Evolutionary conservation across 2,888 invertebrate species (phyloP), one percentile per base, ranked within the genome.

Genomic region (Melipona beecheii): DNA sequence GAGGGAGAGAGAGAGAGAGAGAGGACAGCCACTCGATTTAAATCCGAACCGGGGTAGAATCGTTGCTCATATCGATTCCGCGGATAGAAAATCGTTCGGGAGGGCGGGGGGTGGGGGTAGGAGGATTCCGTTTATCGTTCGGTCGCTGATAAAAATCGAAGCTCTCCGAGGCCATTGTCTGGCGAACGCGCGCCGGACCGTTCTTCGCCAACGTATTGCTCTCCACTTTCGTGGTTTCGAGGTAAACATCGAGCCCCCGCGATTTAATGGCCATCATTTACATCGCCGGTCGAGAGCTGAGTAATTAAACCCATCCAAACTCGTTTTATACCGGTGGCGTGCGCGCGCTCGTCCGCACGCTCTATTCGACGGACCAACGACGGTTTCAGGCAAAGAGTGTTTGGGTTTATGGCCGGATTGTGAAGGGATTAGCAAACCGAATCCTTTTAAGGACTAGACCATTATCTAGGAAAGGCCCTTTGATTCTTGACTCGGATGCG

Each of bases 241-340:
- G 87, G 91, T 91, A 92, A 92, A 92, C 92, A 90, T 88, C 85
- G 88, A 86, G 87, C 89, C 82, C 43, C 88, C 86, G 85, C 86
- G 87, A 91, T 92, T 92, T 93, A 91, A 93, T 92, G 91, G 91
- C 89, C 88, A 87, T 90, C 91, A 92, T 92, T 92, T 91, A 92
- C 92, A 92, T 91, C 90, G 91, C 85, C 87, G 86, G 85, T 91
- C 88, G 90, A 93, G 93, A 92, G 93, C 93, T 93, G 90, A 92
- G 93, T 91, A 93, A 93, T 93, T 93, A 93, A 92, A 92, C 89
- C 91, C 89, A 90, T 90, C 88, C 90, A 88, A 89, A 88, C 87
- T 88, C 89, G 89, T 91, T 92, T 92, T 90, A 90, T 87, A 86
- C 85, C 78, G 82, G 75, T 19, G 43, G 43, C 9, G 52, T 15